Conservation (phyloP, 2,888 invertebrate genomes). For the Steinernema scapterisci region DNA sequence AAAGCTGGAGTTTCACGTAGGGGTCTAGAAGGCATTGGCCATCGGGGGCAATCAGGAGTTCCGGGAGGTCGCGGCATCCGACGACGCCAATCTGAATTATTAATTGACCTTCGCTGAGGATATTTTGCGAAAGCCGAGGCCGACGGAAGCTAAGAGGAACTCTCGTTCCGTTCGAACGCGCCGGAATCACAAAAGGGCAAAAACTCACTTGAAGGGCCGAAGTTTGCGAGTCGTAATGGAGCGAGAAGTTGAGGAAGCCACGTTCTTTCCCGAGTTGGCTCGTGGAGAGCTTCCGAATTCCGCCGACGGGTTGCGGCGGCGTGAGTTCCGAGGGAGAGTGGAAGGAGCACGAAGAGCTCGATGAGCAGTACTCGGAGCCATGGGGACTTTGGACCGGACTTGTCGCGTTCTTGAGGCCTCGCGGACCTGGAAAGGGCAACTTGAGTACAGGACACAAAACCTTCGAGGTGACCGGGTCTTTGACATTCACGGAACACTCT, state of each 20-base stretch:
- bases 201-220: conserved; percentile 56
- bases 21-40: conserved; percentile 76
- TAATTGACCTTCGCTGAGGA: neutral
- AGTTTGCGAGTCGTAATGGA: conserved; percentile 60
- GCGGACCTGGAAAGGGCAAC: conserved; percentile 43
- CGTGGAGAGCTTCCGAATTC: conserved; percentile 10
- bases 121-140: too few relatives aligned
- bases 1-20: conserved; percentile 92
- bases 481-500: neutral
- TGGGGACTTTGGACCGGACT: conserved; percentile 55
- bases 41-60: conserved; percentile 53
- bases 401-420: conserved; percentile 56
- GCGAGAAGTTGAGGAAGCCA: conserved; percentile 59
- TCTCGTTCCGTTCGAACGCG: conserved; percentile 27
- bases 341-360: conserved; percentile 38
- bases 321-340: conserved; percentile 18
- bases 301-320: conserved; percentile 8
- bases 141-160: too few relatives aligned
- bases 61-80: conserved; percentile 60
- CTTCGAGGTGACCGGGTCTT: neutral
- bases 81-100: conserved; percentile 55
- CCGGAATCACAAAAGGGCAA: neutral
- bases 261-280: conserved; percentile 43
- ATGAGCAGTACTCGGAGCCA: conserved; percentile 41
- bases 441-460: too few relatives aligned